Evolutionary conservation across 1,140 invertebrate species (phyloP).

Genomic region (Aphelinus certus): DNA sequence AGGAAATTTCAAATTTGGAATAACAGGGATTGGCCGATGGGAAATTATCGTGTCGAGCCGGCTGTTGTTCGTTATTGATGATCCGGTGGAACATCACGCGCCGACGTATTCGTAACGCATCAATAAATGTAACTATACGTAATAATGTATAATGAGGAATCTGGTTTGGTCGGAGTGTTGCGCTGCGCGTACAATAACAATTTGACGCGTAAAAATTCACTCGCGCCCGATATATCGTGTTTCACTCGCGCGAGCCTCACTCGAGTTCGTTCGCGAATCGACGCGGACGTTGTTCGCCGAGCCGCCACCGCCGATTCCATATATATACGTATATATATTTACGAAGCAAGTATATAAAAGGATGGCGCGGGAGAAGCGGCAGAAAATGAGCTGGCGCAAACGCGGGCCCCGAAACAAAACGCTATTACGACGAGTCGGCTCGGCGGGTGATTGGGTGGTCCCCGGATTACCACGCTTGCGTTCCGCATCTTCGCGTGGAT

Average conservation of each 20-base stretch:
- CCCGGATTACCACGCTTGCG: slow-evolving; percentile 54
- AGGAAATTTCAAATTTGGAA: no score
- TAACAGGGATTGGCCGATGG: no score
- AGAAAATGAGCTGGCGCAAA: slow-evolving; percentile 45
- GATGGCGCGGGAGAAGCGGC: background rate
- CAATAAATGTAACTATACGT: no score
- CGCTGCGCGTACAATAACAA: background rate
- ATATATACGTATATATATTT: background rate
- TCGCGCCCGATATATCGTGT: slow-evolving; percentile 8
- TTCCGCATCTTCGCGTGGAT: slow-evolving; percentile 31
- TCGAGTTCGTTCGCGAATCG: slow-evolving; percentile 21
- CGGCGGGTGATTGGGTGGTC: slow-evolving; percentile 59
- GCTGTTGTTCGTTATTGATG: no score
- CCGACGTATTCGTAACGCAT: no score
- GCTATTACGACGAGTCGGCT: slow-evolving; percentile 59
- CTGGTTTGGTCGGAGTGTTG: no score
- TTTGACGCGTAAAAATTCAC: slow-evolving; percentile 23
- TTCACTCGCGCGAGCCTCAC: background rate
- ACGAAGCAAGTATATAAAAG: no score
- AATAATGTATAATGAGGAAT: no score
- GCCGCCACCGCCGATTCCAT: background rate
- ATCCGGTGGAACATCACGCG: no score
- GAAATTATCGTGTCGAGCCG: no score
- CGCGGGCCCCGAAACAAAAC: slow-evolving; percentile 57
- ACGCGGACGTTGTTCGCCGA: slow-evolving; percentile 13